Base-by-base conservation (phyloP, 2,113 vertebrate species). In the Sinocyclocheilus anophthalmus region DNA sequence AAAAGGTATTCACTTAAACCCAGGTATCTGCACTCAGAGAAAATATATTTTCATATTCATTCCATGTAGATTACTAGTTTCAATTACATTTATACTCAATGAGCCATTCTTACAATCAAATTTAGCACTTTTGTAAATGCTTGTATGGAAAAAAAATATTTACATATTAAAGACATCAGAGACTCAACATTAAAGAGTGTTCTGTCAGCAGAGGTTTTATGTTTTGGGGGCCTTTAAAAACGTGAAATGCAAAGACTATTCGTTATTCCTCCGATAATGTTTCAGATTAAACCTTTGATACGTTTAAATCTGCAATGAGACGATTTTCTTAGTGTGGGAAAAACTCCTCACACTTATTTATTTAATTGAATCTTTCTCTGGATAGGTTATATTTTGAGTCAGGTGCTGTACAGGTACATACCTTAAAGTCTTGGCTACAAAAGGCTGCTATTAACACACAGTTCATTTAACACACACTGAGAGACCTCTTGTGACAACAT, bases 51-150 rank as follows among this genome's bases (percentile, higher is more conserved):
- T 61, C 67, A 16, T 90, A 73, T 85, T 86, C 69, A 85, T 89
- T 90, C 87, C 73, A 80, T 90, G 83, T 88, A 90, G 90, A 83
- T 59, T 72, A 89, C 53, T 76, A 85, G 45, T 90, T 88, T 39
- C 57, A 70, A 48, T 82, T 83, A 86, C 12, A 61, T 87, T 76
- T 61, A 83, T 37, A 87, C 85, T 87, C 78, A 84, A 77, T 88
- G 84, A 88, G 82, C 83, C 87, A 85, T 86, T 89, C 78, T 88
- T 85, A 83, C 73, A 76, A 87, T 84, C 67, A 84, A 88, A 88
- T n/a, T 80, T 86, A 84, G 69, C 89, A 85, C 85, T 89, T 86
- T 86, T 87, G 59, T 73, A 82, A 77, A 78, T 88, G 48, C 63
- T 83, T 50, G 73, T 48, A 75, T 48, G 53, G 26, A 61, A 16